Evolutionary conservation across 92 coral and sea anemone species (phyloP), one percentile per base, ranked within the genome.

Genomic region (Paragorgia papillata): DNA sequence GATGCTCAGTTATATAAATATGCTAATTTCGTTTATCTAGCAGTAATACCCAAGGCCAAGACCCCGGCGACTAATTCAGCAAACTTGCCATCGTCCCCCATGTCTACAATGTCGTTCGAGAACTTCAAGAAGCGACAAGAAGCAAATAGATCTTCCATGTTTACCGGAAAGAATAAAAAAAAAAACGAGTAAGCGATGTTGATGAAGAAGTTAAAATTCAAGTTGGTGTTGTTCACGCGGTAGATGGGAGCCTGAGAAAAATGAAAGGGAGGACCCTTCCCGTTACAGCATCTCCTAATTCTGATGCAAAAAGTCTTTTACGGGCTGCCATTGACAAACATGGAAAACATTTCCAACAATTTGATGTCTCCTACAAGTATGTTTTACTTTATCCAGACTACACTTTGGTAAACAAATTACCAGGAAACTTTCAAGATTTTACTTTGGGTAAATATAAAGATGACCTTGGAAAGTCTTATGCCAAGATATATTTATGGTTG

Each of bases 181-280:
- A 24, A 9, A 18, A 41, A 41, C 25, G 48, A 21, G 8, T 1
- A 18, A 41, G 28, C 25, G 48, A 19, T 12, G 32, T 22, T 17
- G 50, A 69, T 32, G 61, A 69, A 69, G 62, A 69, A 6, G 76
- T 69, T 0, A 69, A 69, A 51, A 27, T 69, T 31, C 76, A 69
- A 53, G 30, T 69, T 49, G 76, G 76, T 19, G 22, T 69, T 29
- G 3, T 69, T 4, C 59, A 69, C 21, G 62, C 27, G 13, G 76
- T 44, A 15, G 76, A 40, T 29, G 76, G 76, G 24, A 69, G 31
- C 20, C 31, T 69, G 22, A 69, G 56, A 19, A 49, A 56, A 24
- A 32, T 69, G 0, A 69, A 69, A 55, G 76, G 76, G 1, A 25
- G 76, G 24, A 69, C 46, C 10, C 31, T 69, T 2, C 76, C 76